phyloP scores from a whole-genome alignment of 2,113 vertebrate genomes.

The Peromyscus californicus region DNA sequence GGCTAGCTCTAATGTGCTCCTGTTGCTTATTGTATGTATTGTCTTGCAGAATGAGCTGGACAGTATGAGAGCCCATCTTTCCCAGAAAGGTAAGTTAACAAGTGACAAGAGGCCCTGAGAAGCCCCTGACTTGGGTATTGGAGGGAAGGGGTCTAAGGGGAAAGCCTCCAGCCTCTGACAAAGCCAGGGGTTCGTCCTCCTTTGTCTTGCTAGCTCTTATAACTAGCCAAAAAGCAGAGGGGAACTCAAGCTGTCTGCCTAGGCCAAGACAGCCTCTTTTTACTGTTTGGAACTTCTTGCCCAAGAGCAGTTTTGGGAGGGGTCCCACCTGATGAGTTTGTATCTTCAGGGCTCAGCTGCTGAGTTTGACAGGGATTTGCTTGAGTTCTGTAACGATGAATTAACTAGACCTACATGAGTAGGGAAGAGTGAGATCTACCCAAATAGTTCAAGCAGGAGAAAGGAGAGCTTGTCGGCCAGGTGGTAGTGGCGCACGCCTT shows the following conservation, averaged over 20 bases:
- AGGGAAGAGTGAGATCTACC: conserved; percentile 79
- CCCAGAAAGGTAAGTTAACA: conserved; percentile 91
- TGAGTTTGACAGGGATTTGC: conserved; percentile 1
- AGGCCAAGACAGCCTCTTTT: neutral
- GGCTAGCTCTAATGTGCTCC: neutral
- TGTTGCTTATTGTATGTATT: conserved; percentile 68
- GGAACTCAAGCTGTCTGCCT: neutral
- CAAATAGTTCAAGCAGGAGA: conserved; percentile 79
- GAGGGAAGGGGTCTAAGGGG: neutral
- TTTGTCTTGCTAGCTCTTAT: conserved; percentile 28
- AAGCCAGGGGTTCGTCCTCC: neutral
- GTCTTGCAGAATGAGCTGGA: conserved; percentile 95
- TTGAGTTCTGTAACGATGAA: conserved; percentile 23
- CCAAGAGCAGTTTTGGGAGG: neutral
- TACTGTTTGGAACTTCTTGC: neutral
- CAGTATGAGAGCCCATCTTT: conserved; percentile 91
- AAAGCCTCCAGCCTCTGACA: neutral
- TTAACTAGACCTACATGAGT: neutral
- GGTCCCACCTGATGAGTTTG: neutral
- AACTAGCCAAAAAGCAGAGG: conserved; percentile 20
- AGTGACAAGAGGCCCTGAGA: neutral
- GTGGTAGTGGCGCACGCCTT: too few species aligned
- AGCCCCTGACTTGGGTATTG: neutral
- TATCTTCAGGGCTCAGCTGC: neutral
- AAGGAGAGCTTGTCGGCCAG: conserved; percentile 71